Percentiles rank a stretch among this genome's conserved stretches.
Conservation (phyloP, 37 sponge, comb jelly and placozoan species). For the Tethya wilhelma region DNA sequence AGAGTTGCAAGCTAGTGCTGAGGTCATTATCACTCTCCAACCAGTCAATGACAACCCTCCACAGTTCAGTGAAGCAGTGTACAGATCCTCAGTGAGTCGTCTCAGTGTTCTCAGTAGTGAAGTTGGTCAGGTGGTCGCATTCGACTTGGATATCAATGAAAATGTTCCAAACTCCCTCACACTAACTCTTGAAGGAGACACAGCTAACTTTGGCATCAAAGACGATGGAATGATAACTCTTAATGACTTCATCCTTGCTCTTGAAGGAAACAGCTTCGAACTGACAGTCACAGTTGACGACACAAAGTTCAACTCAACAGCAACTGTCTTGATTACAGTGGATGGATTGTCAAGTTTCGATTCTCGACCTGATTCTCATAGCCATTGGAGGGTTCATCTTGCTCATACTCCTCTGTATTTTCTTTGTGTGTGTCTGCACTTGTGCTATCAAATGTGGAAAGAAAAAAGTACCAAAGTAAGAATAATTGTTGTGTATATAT, state of each 20-base stretch:
- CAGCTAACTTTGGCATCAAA: constrained; percentile 21
- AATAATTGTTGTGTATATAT: too few relatives aligned
- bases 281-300: constrained; percentile 21
- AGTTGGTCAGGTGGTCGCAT: constrained; percentile 23
- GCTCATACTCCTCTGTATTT: background rate
- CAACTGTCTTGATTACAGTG: background rate
- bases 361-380: constrained; percentile 28
- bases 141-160: constrained; percentile 1
- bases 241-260: constrained; percentile 13
- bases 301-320: constrained; percentile 26
- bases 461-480: too few relatives aligned
- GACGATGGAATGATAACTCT: constrained; percentile 18
- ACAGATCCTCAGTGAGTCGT: constrained; percentile 12
- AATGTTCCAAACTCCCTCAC: background rate
- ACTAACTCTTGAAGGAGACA: background rate
- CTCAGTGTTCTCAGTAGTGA: background rate
- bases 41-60: constrained; percentile 72
- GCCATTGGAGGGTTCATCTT: constrained; percentile 2
- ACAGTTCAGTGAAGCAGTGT: constrained; percentile 16
- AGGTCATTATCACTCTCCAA: constrained; percentile 30
- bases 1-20: constrained; percentile 5
- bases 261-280: constrained; percentile 39
- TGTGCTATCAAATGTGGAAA: background rate
- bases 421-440: background rate
- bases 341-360: constrained; percentile 21